Evolutionary conservation across 37 sponge, comb jelly and placozoan species (phyloP).

Genomic region (Agelas oroides): DNA sequence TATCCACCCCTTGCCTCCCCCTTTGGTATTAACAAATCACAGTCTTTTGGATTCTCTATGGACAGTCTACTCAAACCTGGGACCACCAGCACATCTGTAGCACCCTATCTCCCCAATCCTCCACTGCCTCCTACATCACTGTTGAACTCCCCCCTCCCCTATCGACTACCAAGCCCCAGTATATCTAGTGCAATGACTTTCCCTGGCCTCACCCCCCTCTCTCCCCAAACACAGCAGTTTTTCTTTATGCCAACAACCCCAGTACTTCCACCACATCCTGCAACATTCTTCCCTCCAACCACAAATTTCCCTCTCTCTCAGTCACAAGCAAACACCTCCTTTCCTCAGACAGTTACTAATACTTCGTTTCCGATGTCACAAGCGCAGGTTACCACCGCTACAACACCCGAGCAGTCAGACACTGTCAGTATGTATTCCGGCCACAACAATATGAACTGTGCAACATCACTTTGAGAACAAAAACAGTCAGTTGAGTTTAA

Average conservation of each 20-base stretch:
- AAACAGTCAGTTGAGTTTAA: not conserved
- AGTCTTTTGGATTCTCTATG: conserved; percentile 67
- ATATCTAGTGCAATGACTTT: conserved; percentile 64
- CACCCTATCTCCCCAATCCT: conserved; percentile 31
- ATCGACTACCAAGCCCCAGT: conserved; percentile 62
- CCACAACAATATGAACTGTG: conserved; percentile 27
- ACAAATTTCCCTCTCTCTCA: conserved; percentile 54
- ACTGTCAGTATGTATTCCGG: conserved; percentile 42
- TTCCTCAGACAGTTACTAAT: conserved; percentile 3
- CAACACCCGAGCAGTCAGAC: conserved; percentile 16
- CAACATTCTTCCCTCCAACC: conserved; percentile 55
- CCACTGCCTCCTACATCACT: conserved; percentile 26
- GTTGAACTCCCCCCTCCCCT: conserved; percentile 64
- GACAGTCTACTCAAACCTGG: conserved; percentile 54
- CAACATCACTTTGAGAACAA: not conserved
- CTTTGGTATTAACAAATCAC: conserved; percentile 58
- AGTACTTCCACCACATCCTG: conserved; percentile 43
- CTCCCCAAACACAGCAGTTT: conserved; percentile 67
- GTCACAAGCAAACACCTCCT: conserved; percentile 42
- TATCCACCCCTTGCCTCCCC: conserved; percentile 66
- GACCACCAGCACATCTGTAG: conserved; percentile 6
- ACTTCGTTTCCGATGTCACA: conserved; percentile 22
- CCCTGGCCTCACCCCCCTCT: conserved; percentile 68
- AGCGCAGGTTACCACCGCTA: not conserved
- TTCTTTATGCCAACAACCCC: conserved; percentile 81